A percentile compares a stretch with the other conserved stretches of the same genome.
Evolutionary conservation across 2,888 invertebrate genomes (phyloP).

Genomic region (Apotomis betuletana): DNA sequence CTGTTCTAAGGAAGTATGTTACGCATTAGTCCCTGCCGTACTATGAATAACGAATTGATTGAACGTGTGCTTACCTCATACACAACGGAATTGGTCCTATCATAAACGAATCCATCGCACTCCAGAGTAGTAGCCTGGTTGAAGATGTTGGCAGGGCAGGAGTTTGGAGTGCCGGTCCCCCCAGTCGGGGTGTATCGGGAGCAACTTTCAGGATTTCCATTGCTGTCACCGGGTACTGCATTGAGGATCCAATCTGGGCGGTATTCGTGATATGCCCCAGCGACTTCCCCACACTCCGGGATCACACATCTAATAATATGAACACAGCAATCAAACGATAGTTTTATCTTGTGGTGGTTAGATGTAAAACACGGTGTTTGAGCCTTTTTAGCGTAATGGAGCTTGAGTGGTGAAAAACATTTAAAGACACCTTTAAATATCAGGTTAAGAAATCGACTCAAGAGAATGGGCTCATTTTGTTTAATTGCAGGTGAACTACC

Average conservation of each 20-base stretch:
- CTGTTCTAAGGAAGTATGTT: no score
- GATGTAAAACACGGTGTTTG: no score
- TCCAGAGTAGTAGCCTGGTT: conserved; percentile 45
- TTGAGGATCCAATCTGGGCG: conserved; percentile 72
- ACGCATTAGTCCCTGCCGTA: no score
- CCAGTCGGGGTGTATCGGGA: conserved; percentile 62
- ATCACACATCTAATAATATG: conserved; percentile 72
- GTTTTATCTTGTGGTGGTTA: not conserved
- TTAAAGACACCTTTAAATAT: no score
- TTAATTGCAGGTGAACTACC: no score
- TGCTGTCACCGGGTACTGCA: conserved; percentile 66
- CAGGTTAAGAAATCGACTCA: no score
- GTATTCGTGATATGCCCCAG: conserved; percentile 57
- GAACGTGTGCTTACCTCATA: conserved; percentile 62
- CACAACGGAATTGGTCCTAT: conserved; percentile 66
- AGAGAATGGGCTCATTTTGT: no score
- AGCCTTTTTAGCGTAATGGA: no score
- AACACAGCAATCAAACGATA: not conserved
- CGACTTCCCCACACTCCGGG: conserved; percentile 76
- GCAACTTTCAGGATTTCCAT: conserved; percentile 68
- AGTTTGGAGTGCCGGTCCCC: conserved; percentile 56
- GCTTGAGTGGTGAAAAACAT: no score
- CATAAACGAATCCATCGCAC: conserved; percentile 67
- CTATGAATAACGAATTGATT: no score
- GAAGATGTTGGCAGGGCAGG: conserved; percentile 64